phyloP scores from a whole-genome alignment of 2,797 vertebrate species.

The Platalea minor region DNA sequence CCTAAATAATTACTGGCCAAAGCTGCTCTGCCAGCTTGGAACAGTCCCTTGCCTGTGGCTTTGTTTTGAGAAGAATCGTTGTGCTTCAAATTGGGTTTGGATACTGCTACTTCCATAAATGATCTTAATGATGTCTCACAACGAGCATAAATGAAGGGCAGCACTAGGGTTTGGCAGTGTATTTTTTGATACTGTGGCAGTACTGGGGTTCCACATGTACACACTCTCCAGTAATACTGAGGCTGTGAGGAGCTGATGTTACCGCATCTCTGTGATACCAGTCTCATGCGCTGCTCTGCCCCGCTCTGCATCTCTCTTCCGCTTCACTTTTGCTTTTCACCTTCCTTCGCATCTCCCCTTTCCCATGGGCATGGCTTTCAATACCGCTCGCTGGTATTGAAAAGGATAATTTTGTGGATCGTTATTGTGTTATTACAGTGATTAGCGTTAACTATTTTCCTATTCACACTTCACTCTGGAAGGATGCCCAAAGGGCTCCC shows the following conservation, averaged over 20 bases:
- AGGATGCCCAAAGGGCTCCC: not conserved
- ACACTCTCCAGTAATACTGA: not conserved
- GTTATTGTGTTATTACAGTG: constrained; percentile 40
- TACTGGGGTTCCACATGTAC: not conserved
- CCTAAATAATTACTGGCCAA: not conserved
- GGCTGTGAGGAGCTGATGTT: not conserved
- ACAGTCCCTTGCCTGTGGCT: not conserved
- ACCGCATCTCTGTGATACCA: rapidly evolving
- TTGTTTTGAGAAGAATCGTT: constrained; percentile 17
- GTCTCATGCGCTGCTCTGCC: rapidly evolving
- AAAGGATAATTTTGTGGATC: constrained; percentile 29
- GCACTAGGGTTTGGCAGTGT: not conserved
- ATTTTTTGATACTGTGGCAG: not conserved
- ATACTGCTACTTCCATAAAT: not conserved
- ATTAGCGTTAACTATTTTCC: constrained; percentile 3
- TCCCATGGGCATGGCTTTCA: not conserved
- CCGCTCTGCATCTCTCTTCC: not conserved
- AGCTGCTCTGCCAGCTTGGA: not conserved
- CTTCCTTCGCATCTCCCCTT: not conserved
- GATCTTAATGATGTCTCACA: not conserved
- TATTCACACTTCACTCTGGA: not conserved
- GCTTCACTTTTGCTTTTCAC: not conserved
- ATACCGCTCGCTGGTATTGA: not conserved
- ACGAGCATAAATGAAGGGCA: not conserved
- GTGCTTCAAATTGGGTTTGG: not conserved